Base-by-base conservation (phyloP, 2,888 invertebrate genomes). In the Agrochola lota region DNA sequence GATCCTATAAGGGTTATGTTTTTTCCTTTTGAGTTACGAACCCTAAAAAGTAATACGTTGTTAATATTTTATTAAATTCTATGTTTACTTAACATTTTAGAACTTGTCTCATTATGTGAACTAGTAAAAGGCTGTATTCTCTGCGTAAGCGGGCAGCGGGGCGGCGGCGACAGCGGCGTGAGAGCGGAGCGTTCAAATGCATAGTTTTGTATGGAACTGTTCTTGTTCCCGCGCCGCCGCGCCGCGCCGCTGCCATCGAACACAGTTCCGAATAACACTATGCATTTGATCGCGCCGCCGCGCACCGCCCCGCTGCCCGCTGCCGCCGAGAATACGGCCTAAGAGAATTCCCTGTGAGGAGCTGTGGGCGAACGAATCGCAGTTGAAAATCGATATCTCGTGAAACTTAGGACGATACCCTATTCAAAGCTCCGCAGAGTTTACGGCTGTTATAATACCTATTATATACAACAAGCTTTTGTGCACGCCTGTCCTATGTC, bases 321-420 rank as follows among this genome's bases (percentile, higher is more conserved):
- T 43, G 43, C 43, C 43, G 43, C 11, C 43, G 43, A 43, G 43
- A 43, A 43, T 43, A 43, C 43, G 43, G 43, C 43, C 43, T 43
- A 11, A 43, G 74, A 74, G 60, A 64, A 72, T 60, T 72, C 49
- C 20, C 43, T 43, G 57, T 57, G 26, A 23, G n/a, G 60, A 66
- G 62, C 20, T 75, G 77, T 70, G 66, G 78, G 70, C 69, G 72
- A 71, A 64, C 71, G 76, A 88, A 77, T 84, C 71, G 71, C 78
- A 84, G 71, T 76, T 67, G 43, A 83, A 83, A 92, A 91, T 93
- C 92, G 88, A 93, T 93, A 91, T 83, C 86, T 89, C 83, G 88
- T 87, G 88, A 90, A 91, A 91, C 86, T 90, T 89, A 88, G 88
- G 82, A 88, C 88, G 87, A 87, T 90, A 88, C 87, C 85, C 88